Base-by-base conservation (phyloP, 2,888 invertebrate species). In the Ornithoptera priamus region DNA sequence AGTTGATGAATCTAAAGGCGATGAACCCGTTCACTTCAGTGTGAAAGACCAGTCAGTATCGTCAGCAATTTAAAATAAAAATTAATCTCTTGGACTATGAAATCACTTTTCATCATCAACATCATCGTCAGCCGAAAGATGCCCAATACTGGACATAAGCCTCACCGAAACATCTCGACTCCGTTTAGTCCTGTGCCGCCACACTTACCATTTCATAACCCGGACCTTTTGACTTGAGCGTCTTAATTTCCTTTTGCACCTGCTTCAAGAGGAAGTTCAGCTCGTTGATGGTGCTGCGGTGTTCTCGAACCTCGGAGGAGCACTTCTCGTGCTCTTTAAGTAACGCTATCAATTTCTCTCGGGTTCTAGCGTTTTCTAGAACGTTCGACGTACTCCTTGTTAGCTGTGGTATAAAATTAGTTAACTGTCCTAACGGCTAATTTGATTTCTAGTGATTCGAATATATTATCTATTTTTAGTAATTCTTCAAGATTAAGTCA, bases 371-470 rank as follows among this genome's bases (percentile, higher is more conserved):
- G 73, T 94, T 94, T 77, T 93, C 93, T 62, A 93, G 87, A 59
- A 92, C 83, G 77, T 94, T 95, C 3, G 90, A 87, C 0, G 92
- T 90, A 73, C 94, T 94, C 73, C 92, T 94, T 6, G 94, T 81
- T 69, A 92, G 79, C 92, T 92, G 82, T 18, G 18, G 2, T 50
- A 50, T 50, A 30, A 7, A 39, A 39, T 7, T 10, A 39, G 7
- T 39, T 39, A 39, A 39, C 39, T 39, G 39, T 39, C 7, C 7
- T 39, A 39, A 39, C 39, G 1, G 10, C 39, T 39, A 10, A 39
- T 39, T 39, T 10, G 39, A 10, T 39, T 39, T 39, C 10, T 1
- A 39, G 10, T 39, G 39, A 10, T 39, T 10, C 10, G 1, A 39
- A 39, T 39, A 39, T 6, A 39, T 10, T 39, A 8, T 30, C 3